Evolutionary conservation across 1,140 invertebrate species (phyloP), one percentile per base, ranked within the genome.

Genomic region (Papilio polytes): DNA sequence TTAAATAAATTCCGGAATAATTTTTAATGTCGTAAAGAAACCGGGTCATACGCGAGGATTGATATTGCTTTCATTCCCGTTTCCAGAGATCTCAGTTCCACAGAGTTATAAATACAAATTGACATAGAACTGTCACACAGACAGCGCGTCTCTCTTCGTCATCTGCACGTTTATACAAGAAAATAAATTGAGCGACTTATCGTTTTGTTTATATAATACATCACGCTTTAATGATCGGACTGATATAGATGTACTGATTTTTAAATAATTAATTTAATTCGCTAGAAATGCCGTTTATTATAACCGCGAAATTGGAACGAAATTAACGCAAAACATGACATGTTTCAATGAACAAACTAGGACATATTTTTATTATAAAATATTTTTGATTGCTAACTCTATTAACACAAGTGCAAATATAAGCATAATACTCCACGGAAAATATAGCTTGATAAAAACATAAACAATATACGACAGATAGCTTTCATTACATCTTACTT

Each of bases 21-120:
- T 76, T 78, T 78, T 78, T 46, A 46, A 66, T 46, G 36, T 20
- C 15, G 0, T 6, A 78, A 41, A 6, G 36, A 63, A 78, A 78
- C 31, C 77, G 59, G 77, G 77, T 59, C 77, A 22, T 41, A 22
- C 9, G 36, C 41, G 56, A 66, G 66, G 77, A 78, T 78, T 66
- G 15, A 78, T 78, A 63, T 59, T 6, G 56, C 56, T 41, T 63
- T 59, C 77, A 78, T 78, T 78, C 77, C 36, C 56, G 56, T 63
- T 78, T 78, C 56, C 56, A 63, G 77, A 20, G 22, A 78, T 78
- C 46, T 78, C n/a, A 22, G 20, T 56, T 7, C 56, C 44, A 59
- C 36, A 44, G 20, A 56, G n/a, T 56, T 78, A 63, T 78, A 78
- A 78, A 66, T 78, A 78, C 41, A 78, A 63, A 78, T 78, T 66